phyloP scores from a whole-genome alignment of 2,113 vertebrate species.

The Siphamia tubifer region DNA sequence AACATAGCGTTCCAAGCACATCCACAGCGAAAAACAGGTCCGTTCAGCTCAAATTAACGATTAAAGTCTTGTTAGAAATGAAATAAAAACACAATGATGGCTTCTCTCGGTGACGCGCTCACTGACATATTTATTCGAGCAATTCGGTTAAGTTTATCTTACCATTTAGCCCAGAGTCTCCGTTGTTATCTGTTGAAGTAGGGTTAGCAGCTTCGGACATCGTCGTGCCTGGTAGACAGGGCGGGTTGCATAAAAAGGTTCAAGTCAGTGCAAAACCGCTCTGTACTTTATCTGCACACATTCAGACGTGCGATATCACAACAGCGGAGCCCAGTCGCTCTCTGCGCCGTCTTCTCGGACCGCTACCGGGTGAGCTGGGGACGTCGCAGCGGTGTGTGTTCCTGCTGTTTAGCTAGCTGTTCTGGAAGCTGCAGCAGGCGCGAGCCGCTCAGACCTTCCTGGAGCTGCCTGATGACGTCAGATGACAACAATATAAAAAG shows the following conservation, averaged over 20 bases:
- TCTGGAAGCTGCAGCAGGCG: constrained; percentile 16
- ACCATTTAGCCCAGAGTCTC: constrained; percentile 80
- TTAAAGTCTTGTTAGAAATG: background rate
- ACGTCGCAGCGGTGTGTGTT: constrained; percentile 15
- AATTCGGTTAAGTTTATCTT: constrained; percentile 3
- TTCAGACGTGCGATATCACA: constrained; percentile 36
- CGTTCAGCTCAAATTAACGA: background rate
- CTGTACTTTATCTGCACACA: constrained; percentile 47
- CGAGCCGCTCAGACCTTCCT: constrained; percentile 26
- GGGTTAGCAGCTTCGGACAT: constrained; percentile 75
- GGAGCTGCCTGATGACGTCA: constrained; percentile 63
- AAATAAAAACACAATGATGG: rapidly evolving
- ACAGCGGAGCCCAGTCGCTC: background rate
- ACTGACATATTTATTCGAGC: background rate
- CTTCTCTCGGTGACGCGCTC: background rate
- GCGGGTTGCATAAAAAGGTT: constrained; percentile 58
- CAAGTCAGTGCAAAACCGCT: constrained; percentile 37
- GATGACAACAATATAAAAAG: constrained; percentile 22
- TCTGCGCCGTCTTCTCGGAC: background rate
- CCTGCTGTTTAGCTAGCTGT: constrained; percentile 12
- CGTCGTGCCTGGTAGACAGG: constrained; percentile 49
- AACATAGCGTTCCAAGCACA: constrained; percentile 46
- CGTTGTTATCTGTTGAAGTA: constrained; percentile 66
- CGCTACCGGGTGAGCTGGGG: background rate
- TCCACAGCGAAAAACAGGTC: background rate